Conservation (phyloP, 2,113 vertebrate genomes). For the Oryzias javanicus region DNA sequence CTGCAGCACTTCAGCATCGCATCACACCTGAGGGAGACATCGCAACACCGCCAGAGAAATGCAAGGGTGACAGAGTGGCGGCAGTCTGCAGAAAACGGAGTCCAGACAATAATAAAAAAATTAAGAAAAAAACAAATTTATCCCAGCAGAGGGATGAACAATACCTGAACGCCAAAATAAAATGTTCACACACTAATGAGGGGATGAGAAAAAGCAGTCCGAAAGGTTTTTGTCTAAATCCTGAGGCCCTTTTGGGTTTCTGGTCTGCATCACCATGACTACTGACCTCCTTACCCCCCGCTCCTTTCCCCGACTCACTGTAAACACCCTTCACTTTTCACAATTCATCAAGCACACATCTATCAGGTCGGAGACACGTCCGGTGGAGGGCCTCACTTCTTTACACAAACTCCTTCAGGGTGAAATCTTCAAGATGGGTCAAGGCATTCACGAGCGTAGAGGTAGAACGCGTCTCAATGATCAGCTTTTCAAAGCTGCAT, state of each 20-base stretch:
- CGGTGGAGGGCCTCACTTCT: slow-evolving; percentile 47
- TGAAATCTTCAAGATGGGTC: slow-evolving; percentile 26
- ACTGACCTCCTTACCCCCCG: slow-evolving; percentile 59
- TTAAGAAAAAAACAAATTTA: too few species aligned
- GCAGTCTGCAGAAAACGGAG: background rate
- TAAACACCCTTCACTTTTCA: slow-evolving; percentile 65
- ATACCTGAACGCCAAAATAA: too few species aligned
- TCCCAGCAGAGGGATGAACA: background rate
- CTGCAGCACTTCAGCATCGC: slow-evolving; percentile 32
- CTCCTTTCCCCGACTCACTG: slow-evolving; percentile 44
- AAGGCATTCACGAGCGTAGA: slow-evolving; percentile 6
- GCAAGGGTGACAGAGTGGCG: slow-evolving; percentile 3
- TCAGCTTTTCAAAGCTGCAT: background rate
- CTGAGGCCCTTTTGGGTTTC: slow-evolving; percentile 38
- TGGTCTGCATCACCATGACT: slow-evolving; percentile 65
- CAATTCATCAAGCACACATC: slow-evolving; percentile 50
- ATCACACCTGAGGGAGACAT: slow-evolving; percentile 34
- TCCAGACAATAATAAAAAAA: background rate
- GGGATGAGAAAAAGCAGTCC: slow-evolving; percentile 42
- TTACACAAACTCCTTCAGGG: slow-evolving; percentile 37
- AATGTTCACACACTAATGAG: background rate
- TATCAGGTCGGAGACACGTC: slow-evolving; percentile 52
- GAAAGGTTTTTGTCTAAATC: slow-evolving; percentile 32
- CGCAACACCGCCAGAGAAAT: slow-evolving; percentile 15
- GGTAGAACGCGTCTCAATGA: background rate